These are phyloP conservation scores for Cyprinus carpio DNA, from an alignment of 2,113 vertebrate genomes.

Conservation along the genomic window DNA sequence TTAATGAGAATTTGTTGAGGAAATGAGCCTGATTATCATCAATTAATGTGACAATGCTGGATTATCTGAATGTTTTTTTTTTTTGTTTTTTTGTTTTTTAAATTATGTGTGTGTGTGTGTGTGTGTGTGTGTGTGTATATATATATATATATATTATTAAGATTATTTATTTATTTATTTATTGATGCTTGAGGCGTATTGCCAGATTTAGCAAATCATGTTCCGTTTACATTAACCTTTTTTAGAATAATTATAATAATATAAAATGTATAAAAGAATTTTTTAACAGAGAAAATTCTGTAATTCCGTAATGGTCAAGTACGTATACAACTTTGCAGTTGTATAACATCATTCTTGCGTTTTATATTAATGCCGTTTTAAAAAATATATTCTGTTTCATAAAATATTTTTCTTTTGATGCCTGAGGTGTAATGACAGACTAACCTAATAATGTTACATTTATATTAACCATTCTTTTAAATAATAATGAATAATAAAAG, in stretches of 20 bases:
- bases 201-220: neutral
- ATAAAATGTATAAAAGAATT: neutral
- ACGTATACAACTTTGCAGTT: neutral
- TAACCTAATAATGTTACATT: neutral
- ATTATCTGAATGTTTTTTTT: too few species aligned
- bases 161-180: too few species aligned
- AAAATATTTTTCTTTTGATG: neutral
- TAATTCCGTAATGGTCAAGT: neutral
- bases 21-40: neutral
- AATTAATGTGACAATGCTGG: neutral
- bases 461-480: neutral
- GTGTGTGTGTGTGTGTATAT: too few species aligned
- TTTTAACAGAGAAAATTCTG: neutral
- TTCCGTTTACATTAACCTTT: neutral
- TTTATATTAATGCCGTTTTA: neutral
- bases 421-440: neutral
- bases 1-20: neutral
- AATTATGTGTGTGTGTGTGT: too few species aligned
- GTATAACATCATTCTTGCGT: neutral
- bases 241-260: neutral
- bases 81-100: neutral
- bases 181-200: neutral
- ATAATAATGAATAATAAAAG: neutral
- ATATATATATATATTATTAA: too few species aligned
- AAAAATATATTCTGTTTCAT: neutral